Evolutionary conservation across 2,888 invertebrate species (phyloP).

Genomic region (Nasonovia ribisnigri): DNA sequence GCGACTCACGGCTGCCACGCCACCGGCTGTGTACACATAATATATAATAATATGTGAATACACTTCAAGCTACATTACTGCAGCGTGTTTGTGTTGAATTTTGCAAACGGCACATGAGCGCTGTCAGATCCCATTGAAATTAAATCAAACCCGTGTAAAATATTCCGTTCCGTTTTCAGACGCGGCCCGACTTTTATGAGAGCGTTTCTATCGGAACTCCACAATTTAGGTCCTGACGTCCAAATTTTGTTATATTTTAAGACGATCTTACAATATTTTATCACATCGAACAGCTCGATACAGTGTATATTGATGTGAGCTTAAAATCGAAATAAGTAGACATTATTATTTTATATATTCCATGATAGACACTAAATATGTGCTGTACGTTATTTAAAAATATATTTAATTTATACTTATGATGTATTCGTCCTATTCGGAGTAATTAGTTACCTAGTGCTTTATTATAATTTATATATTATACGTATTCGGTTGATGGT

Average conservation of each 20-base stretch:
- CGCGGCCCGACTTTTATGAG: neutral
- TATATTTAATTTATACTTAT: neutral
- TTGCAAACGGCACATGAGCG: constrained; percentile 21
- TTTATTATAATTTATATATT: neutral
- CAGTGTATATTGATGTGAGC: too few relatives aligned
- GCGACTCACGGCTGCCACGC: constrained; percentile 27
- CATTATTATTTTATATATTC: too few relatives aligned
- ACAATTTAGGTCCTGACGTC: neutral
- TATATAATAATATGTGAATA: constrained; percentile 17
- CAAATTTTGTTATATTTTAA: neutral
- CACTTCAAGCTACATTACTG: constrained; percentile 3
- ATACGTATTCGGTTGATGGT: neutral
- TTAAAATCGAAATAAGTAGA: too few relatives aligned
- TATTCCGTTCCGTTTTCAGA: neutral
- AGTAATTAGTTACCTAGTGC: neutral
- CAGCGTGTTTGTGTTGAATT: neutral
- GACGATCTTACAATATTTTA: neutral
- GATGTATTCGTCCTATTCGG: neutral
- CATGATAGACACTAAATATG: neutral
- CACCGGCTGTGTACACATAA: neutral
- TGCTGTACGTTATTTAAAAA: neutral
- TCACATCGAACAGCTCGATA: neutral
- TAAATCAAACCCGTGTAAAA: constrained; percentile 20
- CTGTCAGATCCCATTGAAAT: neutral
- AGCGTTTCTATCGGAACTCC: neutral